Evolutionary conservation across 2,888 invertebrate genomes (phyloP).

Genomic region (Drosophila nr. perissopoda): DNA sequence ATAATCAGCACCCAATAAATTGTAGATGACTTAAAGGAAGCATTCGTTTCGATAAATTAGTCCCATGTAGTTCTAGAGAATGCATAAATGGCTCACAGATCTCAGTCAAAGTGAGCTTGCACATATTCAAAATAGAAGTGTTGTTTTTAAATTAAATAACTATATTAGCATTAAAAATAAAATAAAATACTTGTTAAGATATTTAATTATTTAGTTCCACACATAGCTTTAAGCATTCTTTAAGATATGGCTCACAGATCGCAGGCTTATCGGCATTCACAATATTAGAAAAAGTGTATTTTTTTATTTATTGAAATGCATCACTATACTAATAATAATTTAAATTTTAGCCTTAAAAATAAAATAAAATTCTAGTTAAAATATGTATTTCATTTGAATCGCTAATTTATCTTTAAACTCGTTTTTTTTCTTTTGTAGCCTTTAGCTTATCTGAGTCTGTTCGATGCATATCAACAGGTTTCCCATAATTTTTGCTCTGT

Average conservation of each 20-base stretch:
- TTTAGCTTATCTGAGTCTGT: not conserved
- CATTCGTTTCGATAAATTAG: not conserved
- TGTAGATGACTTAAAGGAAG: not conserved
- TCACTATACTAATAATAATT: not conserved
- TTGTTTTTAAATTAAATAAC: not conserved
- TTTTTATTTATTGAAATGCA: not conserved
- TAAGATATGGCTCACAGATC: not conserved
- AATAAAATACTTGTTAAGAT: too few relatives aligned
- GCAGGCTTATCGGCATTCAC: not conserved
- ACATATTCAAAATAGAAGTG: not conserved
- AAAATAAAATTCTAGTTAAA: not conserved
- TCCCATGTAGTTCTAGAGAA: not conserved
- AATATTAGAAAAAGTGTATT: not conserved
- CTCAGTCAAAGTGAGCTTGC: not conserved
- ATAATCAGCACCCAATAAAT: not conserved
- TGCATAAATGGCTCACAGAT: not conserved
- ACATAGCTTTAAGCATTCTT: not conserved
- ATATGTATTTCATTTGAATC: not conserved
- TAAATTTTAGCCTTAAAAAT: not conserved
- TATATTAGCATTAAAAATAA: too few relatives aligned
- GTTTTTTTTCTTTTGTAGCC: not conserved
- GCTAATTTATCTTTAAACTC: not conserved
- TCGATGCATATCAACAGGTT: constrained; percentile 40
- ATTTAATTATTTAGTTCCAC: rapidly evolving
- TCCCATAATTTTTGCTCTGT: not conserved